These are phyloP conservation scores for Choloepus didactylus DNA, from an alignment of 2,797 vertebrate genomes.

Conservation along the genomic window DNA sequence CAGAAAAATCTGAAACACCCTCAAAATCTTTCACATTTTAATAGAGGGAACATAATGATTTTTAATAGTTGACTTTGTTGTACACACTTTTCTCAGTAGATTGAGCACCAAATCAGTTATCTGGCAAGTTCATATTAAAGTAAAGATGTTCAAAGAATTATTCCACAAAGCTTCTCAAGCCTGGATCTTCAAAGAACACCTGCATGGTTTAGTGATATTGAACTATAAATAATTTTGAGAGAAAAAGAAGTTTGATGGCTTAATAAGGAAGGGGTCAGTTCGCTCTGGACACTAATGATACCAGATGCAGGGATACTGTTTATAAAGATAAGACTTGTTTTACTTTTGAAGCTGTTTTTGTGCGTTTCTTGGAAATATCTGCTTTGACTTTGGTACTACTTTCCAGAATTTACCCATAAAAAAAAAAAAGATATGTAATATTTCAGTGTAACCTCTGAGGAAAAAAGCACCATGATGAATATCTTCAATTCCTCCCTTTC, in stretches of 20 bases:
- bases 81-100: constrained; percentile 72
- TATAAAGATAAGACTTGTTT: constrained; percentile 74
- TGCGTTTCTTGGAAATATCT: constrained; percentile 72
- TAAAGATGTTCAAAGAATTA: constrained; percentile 79
- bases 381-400: constrained; percentile 71
- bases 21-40: constrained; percentile 61
- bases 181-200: constrained; percentile 71
- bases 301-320: constrained; percentile 65
- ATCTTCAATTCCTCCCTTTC: background rate
- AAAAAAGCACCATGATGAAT: background rate
- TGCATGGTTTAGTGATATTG: constrained; percentile 71
- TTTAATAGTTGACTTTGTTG: constrained; percentile 56
- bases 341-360: constrained; percentile 73
- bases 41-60: constrained; percentile 57
- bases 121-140: constrained; percentile 74
- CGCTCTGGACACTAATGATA: constrained; percentile 69
- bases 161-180: constrained; percentile 75
- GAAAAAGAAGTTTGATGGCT: constrained; percentile 57
- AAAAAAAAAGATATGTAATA: constrained; percentile 37
- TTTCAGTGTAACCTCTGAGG: background rate
- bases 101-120: constrained; percentile 57
- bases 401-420: constrained; percentile 56
- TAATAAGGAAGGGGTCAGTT: constrained; percentile 80
- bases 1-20: constrained; percentile 70
- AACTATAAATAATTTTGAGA: constrained; percentile 72